Evolutionary conservation across 2,888 invertebrate species (phyloP), one percentile per base, ranked within the genome.

Genomic region (Synanthedon myopaeformis): DNA sequence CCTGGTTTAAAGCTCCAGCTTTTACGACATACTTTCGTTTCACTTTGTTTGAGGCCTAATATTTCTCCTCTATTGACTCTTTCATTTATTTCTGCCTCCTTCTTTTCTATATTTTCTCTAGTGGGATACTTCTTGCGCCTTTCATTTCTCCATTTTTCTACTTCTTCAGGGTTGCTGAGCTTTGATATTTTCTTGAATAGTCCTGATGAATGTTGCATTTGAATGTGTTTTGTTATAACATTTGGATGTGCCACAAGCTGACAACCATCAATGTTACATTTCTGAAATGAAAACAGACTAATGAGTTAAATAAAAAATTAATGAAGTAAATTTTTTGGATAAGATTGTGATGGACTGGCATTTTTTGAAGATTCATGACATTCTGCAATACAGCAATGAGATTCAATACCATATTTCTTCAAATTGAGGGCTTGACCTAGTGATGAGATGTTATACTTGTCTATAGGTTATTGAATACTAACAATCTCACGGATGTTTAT

Each of bases 161-260:
- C 92, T 60, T 96, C 96, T 72, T 96, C 95, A 0, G 93, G 92
- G 4, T 93, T 92, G 58, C 92, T 90, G 5, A 93, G 68, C 61
- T 92, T 91, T 61, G 91, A 91, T 57, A 97, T 92, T 76, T 91
- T 92, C 53, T 93, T 90, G 67, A 93, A 97, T 14, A 96, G 77
- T 0, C 96, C 96, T n/a, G 93, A 91, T 5, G 90, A 89, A 77
- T 97, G 97, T 79, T 96, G 94, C 89, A 93, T 91, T 72, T 90
- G 89, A 61, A 95, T 91, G 70, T 97, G 97, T 62, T 92, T 92
- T 57, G 92, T 92, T 12, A 97, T 91, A 2, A 96, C 89, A 73
- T 92, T 92, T 3, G 93, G 91, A 72, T 94, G 93, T 3, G 94
- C 96, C 55, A 91, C 85, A 80, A 94, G 96, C 42, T 87, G 89